Evolutionary conservation across 2,113 vertebrate genomes (phyloP).

Genomic region (Oryzias javanicus): DNA sequence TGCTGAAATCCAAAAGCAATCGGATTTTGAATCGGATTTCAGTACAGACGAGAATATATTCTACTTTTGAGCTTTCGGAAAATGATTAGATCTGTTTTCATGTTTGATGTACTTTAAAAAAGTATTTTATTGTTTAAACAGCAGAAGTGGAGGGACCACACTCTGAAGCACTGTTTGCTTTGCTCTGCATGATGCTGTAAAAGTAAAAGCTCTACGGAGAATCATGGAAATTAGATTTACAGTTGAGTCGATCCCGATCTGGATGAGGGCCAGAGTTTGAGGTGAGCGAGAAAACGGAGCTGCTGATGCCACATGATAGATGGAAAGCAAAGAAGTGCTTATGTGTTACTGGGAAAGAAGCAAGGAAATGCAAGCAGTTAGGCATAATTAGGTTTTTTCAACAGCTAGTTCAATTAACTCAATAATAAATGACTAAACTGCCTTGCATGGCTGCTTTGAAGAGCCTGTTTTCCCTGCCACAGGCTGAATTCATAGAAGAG

Average conservation of each 20-base stretch:
- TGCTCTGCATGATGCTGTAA: conserved; percentile 59
- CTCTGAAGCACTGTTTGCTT: conserved; percentile 58
- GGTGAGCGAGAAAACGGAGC: conserved; percentile 48
- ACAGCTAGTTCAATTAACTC: conserved; percentile 26
- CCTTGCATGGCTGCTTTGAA: conserved; percentile 26
- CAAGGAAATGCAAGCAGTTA: conserved; percentile 14
- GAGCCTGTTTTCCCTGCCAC: conserved; percentile 22
- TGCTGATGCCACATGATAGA: conserved; percentile 64
- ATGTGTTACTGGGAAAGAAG: conserved; percentile 30
- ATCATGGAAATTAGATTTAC: conserved; percentile 74
- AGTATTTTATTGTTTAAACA: conserved; percentile 17
- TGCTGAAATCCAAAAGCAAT: conserved; percentile 33
- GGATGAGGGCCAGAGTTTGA: conserved; percentile 63
- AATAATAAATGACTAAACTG: conserved; percentile 50
- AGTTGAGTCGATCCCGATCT: conserved; percentile 61
- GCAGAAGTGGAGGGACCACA: background rate
- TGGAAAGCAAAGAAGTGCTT: conserved; percentile 64
- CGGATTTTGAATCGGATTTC: conserved; percentile 21
- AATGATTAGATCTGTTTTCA: background rate
- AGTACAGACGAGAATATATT: conserved; percentile 2
- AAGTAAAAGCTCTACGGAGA: conserved; percentile 73
- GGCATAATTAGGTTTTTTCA: conserved; percentile 27
- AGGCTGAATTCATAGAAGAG: conserved; percentile 11
- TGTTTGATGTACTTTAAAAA: background rate
- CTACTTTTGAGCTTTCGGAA: conserved; percentile 2